Percentiles rank a stretch among this genome's conserved stretches.
Evolutionary conservation across 2,797 vertebrate species (phyloP).

Genomic region (Iguana delicatissima): DNA sequence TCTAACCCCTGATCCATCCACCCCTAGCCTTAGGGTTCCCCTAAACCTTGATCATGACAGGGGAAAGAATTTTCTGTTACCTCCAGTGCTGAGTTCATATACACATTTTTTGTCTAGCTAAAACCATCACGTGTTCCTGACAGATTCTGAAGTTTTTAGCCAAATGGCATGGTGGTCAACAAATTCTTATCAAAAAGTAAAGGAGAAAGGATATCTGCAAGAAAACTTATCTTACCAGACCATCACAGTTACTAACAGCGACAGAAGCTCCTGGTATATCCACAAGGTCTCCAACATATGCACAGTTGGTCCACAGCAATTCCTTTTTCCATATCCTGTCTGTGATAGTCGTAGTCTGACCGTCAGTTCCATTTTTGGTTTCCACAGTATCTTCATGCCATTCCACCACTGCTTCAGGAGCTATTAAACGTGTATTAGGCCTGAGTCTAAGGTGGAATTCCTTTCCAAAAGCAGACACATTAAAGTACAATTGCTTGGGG

Average conservation of each 20-base stretch:
- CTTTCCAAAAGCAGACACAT: conserved; percentile 92
- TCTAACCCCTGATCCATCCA: too few relatives aligned
- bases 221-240: conserved; percentile 89
- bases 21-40: too few relatives aligned
- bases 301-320: conserved; percentile 91
- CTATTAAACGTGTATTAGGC: conserved; percentile 88
- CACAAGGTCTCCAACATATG: conserved; percentile 94
- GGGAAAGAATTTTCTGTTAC: too few relatives aligned
- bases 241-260: conserved; percentile 98
- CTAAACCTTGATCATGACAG: too few relatives aligned
- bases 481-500: conserved; percentile 88
- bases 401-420: conserved; percentile 90
- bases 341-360: not conserved
- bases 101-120: not conserved
- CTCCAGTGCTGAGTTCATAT: too few relatives aligned
- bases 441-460: conserved; percentile 93
- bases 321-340: conserved; percentile 86
- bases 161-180: fast-evolving
- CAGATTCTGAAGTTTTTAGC: not conserved
- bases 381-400: conserved; percentile 86
- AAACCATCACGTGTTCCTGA: not conserved
- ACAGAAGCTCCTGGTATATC: conserved; percentile 92
- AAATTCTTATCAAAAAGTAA: fast-evolving
- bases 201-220: fast-evolving
- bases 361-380: conserved; percentile 67